A percentile compares a stretch with the other conserved stretches of the same genome.
These are phyloP conservation scores for Ferrisia virgata DNA, from an alignment of 2,888 invertebrate species.

Conservation along the genomic window DNA sequence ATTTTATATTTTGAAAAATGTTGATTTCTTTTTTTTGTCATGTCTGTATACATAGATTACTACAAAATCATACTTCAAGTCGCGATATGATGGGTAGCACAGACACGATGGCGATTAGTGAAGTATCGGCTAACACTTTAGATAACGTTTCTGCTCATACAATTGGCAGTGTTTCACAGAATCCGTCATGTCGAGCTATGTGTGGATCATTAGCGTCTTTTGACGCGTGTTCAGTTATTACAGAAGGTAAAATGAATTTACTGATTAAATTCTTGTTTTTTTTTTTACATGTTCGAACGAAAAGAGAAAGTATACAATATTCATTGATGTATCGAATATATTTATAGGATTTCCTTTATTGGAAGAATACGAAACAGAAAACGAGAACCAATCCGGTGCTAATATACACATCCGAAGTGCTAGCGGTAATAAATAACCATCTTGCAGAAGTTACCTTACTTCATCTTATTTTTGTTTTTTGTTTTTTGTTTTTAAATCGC, in stretches of 20 bases:
- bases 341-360: not conserved
- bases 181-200: constrained; percentile 57
- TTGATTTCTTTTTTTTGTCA: no score
- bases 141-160: constrained; percentile 8
- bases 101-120: not conserved
- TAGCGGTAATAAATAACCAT: not conserved
- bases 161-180: constrained; percentile 50
- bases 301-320: no score
- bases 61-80: not conserved
- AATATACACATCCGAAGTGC: not conserved
- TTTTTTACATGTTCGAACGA: no score
- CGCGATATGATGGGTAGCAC: constrained; percentile 5
- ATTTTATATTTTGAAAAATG: no score
- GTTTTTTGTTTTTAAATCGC: not conserved
- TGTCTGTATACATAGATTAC: not conserved
- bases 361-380: not conserved
- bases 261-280: no score
- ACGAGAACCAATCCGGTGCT: not conserved
- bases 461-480: no score
- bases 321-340: no score
- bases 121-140: constrained; percentile 3
- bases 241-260: constrained; percentile 57
- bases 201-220: constrained; percentile 60
- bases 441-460: not conserved
- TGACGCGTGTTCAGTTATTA: constrained; percentile 56